Evolutionary conservation across 2,113 vertebrate species (phyloP), one percentile per base, ranked within the genome.

Genomic region (Clupea harengus): DNA sequence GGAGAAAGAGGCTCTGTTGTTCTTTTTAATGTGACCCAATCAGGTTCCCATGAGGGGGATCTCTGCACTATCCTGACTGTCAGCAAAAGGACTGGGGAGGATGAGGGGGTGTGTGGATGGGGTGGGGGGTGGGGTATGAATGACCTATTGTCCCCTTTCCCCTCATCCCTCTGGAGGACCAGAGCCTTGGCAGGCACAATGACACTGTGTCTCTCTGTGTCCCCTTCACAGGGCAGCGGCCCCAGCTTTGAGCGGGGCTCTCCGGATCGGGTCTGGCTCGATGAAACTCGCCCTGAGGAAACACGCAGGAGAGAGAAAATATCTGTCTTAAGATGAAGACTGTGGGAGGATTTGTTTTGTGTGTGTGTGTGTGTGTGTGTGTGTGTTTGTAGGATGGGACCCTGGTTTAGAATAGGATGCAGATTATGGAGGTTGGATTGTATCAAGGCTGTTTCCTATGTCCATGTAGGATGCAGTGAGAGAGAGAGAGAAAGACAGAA

Each of bases 81-180:
- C 84, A 85, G 67, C 25, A 28, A 75, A 39, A 75, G 67, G 11
- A 32, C 13, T 4, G 25, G 67, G 67, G 25, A 28, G 60, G 60
- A 28, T 67, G 6, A n/a, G n/a, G 25, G 60, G 60, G 60, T 4
- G 67, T 10, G 28, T 10, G 67, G 28, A 9, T 39, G 25, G 25
- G 11, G 28, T 9, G 67, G 67, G 10, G 67, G 2, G 75, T 81
- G 45, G 45, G 75, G 47, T 81, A 90, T 89, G 88, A 91, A 91
- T 89, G 83, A 91, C 86, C 88, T 86, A 89, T 91, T 91, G 89
- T 89, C 89, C 86, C 75, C 39, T 46, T 52, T 87, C 64, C 82
- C 75, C 83, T 75, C 67, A 75, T 39, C 25, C 39, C 67, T 75
- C 49, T 80, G 72, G 54, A 80, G 72, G 83, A 72, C 57, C 32